phyloP scores from a whole-genome alignment of 2,797 vertebrate genomes.

The Enteromius mattozi region DNA sequence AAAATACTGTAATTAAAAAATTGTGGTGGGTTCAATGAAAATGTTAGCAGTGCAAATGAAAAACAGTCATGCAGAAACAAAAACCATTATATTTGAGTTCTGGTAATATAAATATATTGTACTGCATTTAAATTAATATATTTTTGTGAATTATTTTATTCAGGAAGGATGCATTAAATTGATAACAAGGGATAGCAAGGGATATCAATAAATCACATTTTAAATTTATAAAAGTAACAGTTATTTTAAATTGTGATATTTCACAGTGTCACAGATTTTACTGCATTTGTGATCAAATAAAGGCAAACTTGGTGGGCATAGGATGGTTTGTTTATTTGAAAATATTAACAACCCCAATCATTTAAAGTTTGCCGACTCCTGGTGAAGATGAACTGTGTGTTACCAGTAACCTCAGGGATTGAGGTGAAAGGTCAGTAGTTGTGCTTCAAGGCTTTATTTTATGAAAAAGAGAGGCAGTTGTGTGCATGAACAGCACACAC shows the following conservation, averaged over 20 bases:
- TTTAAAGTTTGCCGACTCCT: neutral
- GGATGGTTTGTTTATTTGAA: neutral
- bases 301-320: neutral
- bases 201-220: neutral
- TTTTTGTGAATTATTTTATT: neutral
- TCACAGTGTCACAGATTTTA: neutral
- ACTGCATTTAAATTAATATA: neutral
- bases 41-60: neutral
- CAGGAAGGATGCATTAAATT: neutral
- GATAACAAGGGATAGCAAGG: neutral
- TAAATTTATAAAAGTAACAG: neutral
- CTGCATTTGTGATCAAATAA: neutral
- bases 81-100: neutral
- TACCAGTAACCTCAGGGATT: neutral
- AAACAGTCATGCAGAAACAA: neutral
- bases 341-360: neutral
- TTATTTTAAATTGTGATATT: no score
- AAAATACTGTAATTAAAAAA: neutral
- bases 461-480: neutral
- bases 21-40: neutral
- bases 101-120: neutral
- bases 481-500: conserved; percentile 3
- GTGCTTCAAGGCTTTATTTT: neutral
- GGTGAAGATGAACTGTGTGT: neutral
- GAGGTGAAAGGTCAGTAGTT: neutral